These are phyloP conservation scores for Lamproptera curius DNA, from an alignment of 2,888 invertebrate genomes.

Conservation along the genomic window DNA sequence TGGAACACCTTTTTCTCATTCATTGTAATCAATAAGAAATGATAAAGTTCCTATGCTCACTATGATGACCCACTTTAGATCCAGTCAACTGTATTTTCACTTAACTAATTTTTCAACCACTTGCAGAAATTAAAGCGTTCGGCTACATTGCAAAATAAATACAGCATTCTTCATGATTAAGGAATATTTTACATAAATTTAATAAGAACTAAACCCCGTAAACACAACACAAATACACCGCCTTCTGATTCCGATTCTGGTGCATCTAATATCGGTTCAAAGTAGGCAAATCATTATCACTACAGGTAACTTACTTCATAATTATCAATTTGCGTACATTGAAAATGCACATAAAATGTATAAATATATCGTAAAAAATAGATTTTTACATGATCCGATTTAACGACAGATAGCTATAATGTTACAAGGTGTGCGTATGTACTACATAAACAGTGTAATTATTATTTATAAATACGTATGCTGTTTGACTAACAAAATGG, in stretches of 20 bases:
- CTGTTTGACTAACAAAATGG: no score
- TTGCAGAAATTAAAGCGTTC: slow-evolving; percentile 40
- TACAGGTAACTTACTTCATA: background rate
- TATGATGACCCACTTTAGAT: slow-evolving; percentile 54
- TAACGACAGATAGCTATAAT: slow-evolving; percentile 30
- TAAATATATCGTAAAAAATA: slow-evolving; percentile 1
- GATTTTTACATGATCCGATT: slow-evolving; percentile 34
- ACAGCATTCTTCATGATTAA: slow-evolving; percentile 18
- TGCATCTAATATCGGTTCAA: slow-evolving; percentile 18
- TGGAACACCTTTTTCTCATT: slow-evolving; percentile 74
- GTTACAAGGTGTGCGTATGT: slow-evolving; percentile 24
- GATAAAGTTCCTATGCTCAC: slow-evolving; percentile 31
- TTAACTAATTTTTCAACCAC: slow-evolving; percentile 23
- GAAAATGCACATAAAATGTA: slow-evolving; percentile 11
- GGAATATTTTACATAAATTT: slow-evolving; percentile 37
- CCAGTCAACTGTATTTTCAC: slow-evolving; percentile 32
- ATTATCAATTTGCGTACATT: slow-evolving; percentile 15
- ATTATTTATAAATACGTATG: no score
- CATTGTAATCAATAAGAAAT: slow-evolving; percentile 58
- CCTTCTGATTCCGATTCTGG: slow-evolving; percentile 26
- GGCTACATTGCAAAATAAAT: slow-evolving; percentile 39
- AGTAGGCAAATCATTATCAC: slow-evolving; percentile 8
- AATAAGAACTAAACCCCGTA: slow-evolving; percentile 59
- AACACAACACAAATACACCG: slow-evolving; percentile 43
- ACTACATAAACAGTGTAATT: no score